Percentiles rank a stretch among this genome's conserved stretches.
Evolutionary conservation across 35 echinoderm and acorn worm species (phyloP).

Genomic region (Patiria miniata): DNA sequence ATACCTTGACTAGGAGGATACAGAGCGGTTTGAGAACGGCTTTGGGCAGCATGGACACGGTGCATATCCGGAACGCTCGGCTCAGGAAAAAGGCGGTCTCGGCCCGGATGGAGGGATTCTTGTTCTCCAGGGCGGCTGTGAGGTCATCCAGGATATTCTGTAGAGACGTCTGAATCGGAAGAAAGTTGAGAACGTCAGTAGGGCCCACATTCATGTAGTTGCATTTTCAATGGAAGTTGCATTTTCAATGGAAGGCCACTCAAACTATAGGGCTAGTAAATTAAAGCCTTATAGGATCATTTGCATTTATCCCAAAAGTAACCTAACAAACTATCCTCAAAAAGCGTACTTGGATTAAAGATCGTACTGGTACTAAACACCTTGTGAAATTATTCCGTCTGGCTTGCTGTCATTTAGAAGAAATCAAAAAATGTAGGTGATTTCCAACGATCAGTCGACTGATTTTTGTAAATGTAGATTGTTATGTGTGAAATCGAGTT

Average conservation of each 20-base stretch:
- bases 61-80: constrained; percentile 64
- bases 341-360: too few species aligned
- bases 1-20: constrained; percentile 81
- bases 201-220: neutral
- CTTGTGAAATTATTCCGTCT: too few species aligned
- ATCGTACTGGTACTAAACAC: too few species aligned
- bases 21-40: constrained; percentile 85
- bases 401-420: too few species aligned
- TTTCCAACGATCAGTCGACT: too few species aligned
- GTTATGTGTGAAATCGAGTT: too few species aligned
- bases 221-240: neutral
- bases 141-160: constrained; percentile 91
- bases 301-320: too few species aligned
- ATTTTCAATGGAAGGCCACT: neutral
- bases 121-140: constrained; percentile 78
- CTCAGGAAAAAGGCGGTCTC: constrained; percentile 86
- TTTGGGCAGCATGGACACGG: constrained; percentile 74
- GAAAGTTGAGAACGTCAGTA: neutral
- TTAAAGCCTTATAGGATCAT: too few species aligned
- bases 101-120: constrained; percentile 85
- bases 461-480: too few species aligned
- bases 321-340: too few species aligned
- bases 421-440: too few species aligned
- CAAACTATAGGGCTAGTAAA: too few species aligned
- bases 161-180: constrained; percentile 63